A percentile compares a stretch with the other conserved stretches of the same genome.
phyloP scores from a whole-genome alignment of 1,140 invertebrate genomes.

The Pectinophora gossypiella region DNA sequence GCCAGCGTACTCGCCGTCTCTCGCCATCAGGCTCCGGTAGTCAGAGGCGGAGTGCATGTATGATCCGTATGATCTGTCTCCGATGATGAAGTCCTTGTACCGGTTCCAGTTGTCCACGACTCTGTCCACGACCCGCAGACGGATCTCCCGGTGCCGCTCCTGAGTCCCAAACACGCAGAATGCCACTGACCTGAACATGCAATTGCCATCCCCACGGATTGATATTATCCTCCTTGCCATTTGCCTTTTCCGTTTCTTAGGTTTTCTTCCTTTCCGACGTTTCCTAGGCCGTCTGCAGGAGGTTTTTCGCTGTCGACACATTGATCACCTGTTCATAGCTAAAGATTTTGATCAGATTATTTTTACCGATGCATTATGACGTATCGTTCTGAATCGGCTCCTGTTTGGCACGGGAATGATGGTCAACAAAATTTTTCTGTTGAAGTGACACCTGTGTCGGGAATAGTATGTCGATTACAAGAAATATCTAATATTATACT shows the following conservation, averaged over 20 bases:
- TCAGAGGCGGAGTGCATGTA: constrained; percentile 30
- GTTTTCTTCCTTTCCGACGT: constrained; percentile 1
- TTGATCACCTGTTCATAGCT: too few species aligned
- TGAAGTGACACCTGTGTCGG: too few species aligned
- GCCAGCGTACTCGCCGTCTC: constrained; percentile 57
- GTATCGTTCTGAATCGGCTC: background rate
- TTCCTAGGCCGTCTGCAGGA: background rate
- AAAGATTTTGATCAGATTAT: too few species aligned
- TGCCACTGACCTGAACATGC: constrained; percentile 57
- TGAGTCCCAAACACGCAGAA: constrained; percentile 57
- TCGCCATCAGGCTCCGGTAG: constrained; percentile 43
- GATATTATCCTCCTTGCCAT: constrained; percentile 46
- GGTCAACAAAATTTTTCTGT: background rate
- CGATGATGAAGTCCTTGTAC: constrained; percentile 62
- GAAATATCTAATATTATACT: background rate
- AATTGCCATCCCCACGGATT: constrained; percentile 58
- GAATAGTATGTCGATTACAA: too few species aligned
- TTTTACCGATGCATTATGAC: background rate
- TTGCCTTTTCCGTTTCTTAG: constrained; percentile 6
- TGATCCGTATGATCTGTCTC: constrained; percentile 48
- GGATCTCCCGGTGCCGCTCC: constrained; percentile 50
- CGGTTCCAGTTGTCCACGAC: constrained; percentile 49
- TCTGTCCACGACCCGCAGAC: constrained; percentile 42
- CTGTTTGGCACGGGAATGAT: background rate
- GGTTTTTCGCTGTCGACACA: constrained; percentile 6